Evolutionary conservation across 2,797 vertebrate species (phyloP).

Genomic region (Alosa sapidissima): DNA sequence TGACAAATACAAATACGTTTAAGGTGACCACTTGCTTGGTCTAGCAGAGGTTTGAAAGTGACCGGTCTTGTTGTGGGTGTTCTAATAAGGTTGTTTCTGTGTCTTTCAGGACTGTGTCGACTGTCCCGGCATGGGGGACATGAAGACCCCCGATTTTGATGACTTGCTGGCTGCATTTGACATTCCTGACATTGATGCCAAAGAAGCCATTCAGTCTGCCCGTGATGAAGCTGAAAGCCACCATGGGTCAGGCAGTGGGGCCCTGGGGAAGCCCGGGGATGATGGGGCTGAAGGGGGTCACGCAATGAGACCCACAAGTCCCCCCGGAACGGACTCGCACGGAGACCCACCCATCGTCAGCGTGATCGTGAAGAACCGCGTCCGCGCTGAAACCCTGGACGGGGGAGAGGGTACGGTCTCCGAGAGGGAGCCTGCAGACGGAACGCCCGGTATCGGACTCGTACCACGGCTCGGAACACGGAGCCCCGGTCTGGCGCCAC

Average conservation of each 20-base stretch:
- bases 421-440: conserved; percentile 69
- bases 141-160: conserved; percentile 99
- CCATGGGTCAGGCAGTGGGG: conserved; percentile 56
- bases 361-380: conserved; percentile 96
- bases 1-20: not conserved
- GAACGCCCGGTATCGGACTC: conserved; percentile 65
- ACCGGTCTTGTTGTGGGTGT: conserved; percentile 83
- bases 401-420: conserved; percentile 64
- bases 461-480: conserved; percentile 68
- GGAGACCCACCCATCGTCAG: conserved; percentile 89
- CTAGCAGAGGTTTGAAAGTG: not conserved
- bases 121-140: conserved; percentile 85
- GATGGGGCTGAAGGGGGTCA: conserved; percentile 66
- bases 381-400: conserved; percentile 79
- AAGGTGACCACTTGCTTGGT: not conserved
- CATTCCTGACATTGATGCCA: conserved; percentile 94
- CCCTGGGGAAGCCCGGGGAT: conserved; percentile 45
- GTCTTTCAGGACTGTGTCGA: conserved; percentile 33
- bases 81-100: not conserved
- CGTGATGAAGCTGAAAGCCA: conserved; percentile 77
- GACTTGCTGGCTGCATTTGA: conserved; percentile 96
- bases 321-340: conserved; percentile 72
- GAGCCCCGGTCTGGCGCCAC: conserved; percentile 64
- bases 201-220: conserved; percentile 90
- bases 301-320: conserved; percentile 70